Evolutionary conservation across 2,797 vertebrate genomes (phyloP), one percentile per base, ranked within the genome.

Genomic region (Sorex maritimensis): DNA sequence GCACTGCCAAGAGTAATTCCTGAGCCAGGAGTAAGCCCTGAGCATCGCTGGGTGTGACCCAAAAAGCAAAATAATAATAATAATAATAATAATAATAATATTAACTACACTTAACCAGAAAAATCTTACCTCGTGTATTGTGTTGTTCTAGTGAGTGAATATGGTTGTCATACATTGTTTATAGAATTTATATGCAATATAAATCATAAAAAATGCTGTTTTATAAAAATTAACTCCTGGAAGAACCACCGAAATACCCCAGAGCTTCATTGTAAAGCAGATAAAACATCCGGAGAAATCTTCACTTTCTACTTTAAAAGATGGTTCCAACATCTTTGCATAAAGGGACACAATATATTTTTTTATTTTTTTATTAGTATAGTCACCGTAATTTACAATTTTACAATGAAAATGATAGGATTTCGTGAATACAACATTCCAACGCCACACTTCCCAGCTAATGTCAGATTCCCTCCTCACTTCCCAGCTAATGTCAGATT

Each of bases 41-140:
- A 34, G 34, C 34, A 34, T 34, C 34, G 34, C 34, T 34, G 34
- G 34, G 34, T 34, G 34, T 34, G 34, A 34, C 34, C 34, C 34
- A 34, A 34, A 34, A 34, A 34, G 34, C 34, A 34, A 34, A 34
- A 34, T 34, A 34, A 34, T 34, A 34, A 34, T 34, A 34, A 34
- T 34, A 34, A 34, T 34, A 34, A 34, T 34, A 34, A 34, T 34
- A 34, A 34, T 34, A 34, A 91, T 68, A 79, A 79, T 90, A 89
- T 92, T 85, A 87, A 81, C 10, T 86, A 55, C 30, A 34, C 30
- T 71, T 91, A 83, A 46, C 78, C 74, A 78, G 44, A 34, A 38
- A 81, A 78, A 17, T 65, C 28, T 84, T 82, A 55, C 8, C 21
- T 28, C 0, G 28, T 63, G 24, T 84, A 15, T 65, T 78, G 46